These are phyloP conservation scores for Brachionus rotundiformis DNA, from an alignment of 1,140 invertebrate species.

Conservation along the genomic window DNA sequence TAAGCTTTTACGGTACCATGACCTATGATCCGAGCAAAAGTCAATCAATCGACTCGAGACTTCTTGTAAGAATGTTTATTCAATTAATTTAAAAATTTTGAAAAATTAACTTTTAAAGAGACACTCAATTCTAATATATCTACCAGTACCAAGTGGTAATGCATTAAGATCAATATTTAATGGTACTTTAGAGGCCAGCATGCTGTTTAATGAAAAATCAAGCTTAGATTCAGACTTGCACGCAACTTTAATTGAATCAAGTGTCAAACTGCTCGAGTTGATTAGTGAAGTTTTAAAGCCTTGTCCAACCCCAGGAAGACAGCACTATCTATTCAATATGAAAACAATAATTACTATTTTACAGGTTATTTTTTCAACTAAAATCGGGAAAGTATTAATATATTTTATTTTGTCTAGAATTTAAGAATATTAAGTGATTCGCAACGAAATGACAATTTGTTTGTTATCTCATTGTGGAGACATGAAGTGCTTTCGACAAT, in stretches of 20 bases:
- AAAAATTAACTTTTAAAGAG: constrained; percentile 55
- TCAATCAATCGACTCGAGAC: constrained; percentile 57
- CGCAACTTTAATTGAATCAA: constrained; percentile 59
- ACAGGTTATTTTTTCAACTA: constrained; percentile 56
- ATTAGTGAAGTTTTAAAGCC: constrained; percentile 59
- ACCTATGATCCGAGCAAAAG: constrained; percentile 54
- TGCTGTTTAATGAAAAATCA: constrained; percentile 58
- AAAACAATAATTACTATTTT: constrained; percentile 62
- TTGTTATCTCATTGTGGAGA: constrained; percentile 61
- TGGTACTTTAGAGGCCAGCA: constrained; percentile 56
- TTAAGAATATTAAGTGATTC: constrained; percentile 60
- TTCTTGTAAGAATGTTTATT: constrained; percentile 56
- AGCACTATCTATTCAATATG: constrained; percentile 63
- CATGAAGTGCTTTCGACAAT: constrained; percentile 62
- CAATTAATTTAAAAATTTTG: not conserved
- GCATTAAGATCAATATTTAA: constrained; percentile 58
- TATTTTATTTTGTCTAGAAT: constrained; percentile 57
- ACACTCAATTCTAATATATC: constrained; percentile 62
- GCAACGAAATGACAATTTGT: constrained; percentile 59
- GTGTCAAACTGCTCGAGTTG: constrained; percentile 59
- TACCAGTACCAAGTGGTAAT: constrained; percentile 59
- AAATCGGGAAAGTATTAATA: too few relatives aligned
- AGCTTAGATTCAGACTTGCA: constrained; percentile 62
- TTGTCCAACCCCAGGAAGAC: constrained; percentile 59
- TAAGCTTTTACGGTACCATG: constrained; percentile 26